Percentiles rank a stretch among this genome's conserved stretches.
Evolutionary conservation across 1,140 invertebrate species (phyloP).

Genomic region (Leguminivora glycinivorella): DNA sequence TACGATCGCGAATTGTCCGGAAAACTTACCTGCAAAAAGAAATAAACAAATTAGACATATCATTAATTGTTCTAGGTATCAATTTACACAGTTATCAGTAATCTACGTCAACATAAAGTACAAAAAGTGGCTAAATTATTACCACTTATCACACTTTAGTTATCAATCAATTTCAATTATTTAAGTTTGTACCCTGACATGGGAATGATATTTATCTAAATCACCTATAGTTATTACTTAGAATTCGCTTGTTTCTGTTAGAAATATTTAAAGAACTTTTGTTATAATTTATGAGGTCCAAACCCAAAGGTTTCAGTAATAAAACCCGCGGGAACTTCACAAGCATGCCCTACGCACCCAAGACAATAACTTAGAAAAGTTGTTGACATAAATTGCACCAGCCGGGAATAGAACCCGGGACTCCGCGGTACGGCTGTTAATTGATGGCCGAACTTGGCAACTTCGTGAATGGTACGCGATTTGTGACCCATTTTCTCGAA

Average conservation of each 20-base stretch:
- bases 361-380: slow-evolving; percentile 3
- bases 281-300: not conserved
- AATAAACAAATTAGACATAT: not conserved
- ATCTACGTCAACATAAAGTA: too few relatives aligned
- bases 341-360: not conserved
- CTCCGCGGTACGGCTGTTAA: not conserved
- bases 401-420: not conserved
- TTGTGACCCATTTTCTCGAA: not conserved
- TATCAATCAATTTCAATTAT: too few relatives aligned
- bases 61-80: too few relatives aligned
- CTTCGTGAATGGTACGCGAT: not conserved
- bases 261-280: not conserved
- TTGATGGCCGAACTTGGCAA: not conserved
- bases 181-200: too few relatives aligned
- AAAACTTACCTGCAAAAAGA: not conserved
- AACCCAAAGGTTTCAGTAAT: not conserved
- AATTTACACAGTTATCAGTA: too few relatives aligned
- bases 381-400: not conserved
- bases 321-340: not conserved
- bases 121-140: too few relatives aligned
- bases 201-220: too few relatives aligned
- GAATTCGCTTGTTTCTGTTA: not conserved
- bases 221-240: too few relatives aligned
- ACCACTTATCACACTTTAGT: too few relatives aligned
- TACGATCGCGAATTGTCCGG: not conserved